Evolutionary conservation across 2,888 invertebrate species (phyloP).

Genomic region (Sesia apiformis): DNA sequence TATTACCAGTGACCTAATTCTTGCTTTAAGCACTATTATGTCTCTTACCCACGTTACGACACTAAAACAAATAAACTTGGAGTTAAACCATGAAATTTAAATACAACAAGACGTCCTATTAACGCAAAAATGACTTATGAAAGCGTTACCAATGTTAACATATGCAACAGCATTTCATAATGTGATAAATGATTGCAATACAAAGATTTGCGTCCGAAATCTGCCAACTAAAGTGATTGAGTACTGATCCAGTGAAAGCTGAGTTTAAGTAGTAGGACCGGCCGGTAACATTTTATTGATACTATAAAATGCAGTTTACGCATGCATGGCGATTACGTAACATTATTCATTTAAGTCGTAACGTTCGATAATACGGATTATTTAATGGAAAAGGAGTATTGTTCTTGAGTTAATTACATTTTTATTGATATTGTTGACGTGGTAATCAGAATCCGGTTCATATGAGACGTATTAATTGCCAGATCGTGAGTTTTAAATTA

Average conservation of each 20-base stretch:
- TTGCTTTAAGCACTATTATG: neutral
- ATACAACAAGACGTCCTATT: neutral
- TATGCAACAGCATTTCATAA: constrained; percentile 6
- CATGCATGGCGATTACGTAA: too few relatives aligned
- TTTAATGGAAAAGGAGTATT: too few relatives aligned
- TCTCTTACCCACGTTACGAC: neutral
- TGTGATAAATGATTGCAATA: constrained; percentile 7
- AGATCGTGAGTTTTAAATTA: too few relatives aligned
- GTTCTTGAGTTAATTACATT: too few relatives aligned
- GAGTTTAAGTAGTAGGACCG: constrained; percentile 3
- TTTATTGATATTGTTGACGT: too few relatives aligned
- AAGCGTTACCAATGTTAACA: constrained; percentile 1
- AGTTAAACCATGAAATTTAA: neutral
- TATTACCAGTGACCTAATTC: too few relatives aligned
- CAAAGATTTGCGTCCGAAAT: constrained; percentile 11
- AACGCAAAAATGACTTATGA: neutral
- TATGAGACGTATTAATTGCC: too few relatives aligned
- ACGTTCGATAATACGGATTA: too few relatives aligned
- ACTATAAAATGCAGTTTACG: constrained; percentile 13
- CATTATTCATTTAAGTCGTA: too few relatives aligned
- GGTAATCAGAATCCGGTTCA: too few relatives aligned
- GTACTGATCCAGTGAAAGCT: constrained; percentile 19
- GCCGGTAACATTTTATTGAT: constrained; percentile 19
- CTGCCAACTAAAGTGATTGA: constrained; percentile 18
- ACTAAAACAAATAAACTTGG: neutral